Evolutionary conservation across 2,888 invertebrate species (phyloP), one percentile per base, ranked within the genome.

Genomic region (Hypomecis atomaria): DNA sequence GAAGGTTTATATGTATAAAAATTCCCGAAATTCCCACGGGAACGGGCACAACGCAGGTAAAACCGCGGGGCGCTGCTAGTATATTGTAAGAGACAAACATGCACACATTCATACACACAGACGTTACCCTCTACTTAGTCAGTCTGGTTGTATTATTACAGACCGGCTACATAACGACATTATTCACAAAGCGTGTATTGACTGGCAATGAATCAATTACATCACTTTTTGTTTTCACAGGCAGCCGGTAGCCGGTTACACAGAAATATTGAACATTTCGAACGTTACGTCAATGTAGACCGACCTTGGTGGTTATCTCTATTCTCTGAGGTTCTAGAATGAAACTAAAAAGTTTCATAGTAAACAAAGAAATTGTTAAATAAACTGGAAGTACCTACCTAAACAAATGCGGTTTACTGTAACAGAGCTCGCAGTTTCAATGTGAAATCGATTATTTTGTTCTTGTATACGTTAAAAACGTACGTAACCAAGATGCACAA

Each of bases 231-330:
- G 34, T 54, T 56, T 56, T 59, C 34, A 34, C 8, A 42, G 45
- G 11, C 49, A 56, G 42, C 9, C 8, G 6, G 53, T 44, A 59
- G 13, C 9, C 10, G 36, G 42, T 53, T 34, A 55, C 36, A 42
- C 49, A 33, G 33, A 11, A 56, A 55, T n/a, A 49, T 44, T 37
- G 13, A 34, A 47, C 40, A 13, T 13, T 23, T 58, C 42, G 13
- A 9, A 23, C 33, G 37, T 50, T 55, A 64, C 45, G 49, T 59
- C 59, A 64, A 4, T 10, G 10, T 48, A 45, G 36, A 23, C 43
- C 36, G 64, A 56, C 59, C 59, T 64, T 59, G 59, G 48, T 36
- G 11, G 36, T 54, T 58, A 63, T 63, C 58, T 53, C n/a, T 2
- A 38, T 58, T 63, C 58, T 53, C n/a, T 2, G 44, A 43, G 63